Percentiles rank a stretch among this genome's conserved stretches.
Evolutionary conservation across 2,113 vertebrate genomes (phyloP).

Genomic region (Corapipo altera): DNA sequence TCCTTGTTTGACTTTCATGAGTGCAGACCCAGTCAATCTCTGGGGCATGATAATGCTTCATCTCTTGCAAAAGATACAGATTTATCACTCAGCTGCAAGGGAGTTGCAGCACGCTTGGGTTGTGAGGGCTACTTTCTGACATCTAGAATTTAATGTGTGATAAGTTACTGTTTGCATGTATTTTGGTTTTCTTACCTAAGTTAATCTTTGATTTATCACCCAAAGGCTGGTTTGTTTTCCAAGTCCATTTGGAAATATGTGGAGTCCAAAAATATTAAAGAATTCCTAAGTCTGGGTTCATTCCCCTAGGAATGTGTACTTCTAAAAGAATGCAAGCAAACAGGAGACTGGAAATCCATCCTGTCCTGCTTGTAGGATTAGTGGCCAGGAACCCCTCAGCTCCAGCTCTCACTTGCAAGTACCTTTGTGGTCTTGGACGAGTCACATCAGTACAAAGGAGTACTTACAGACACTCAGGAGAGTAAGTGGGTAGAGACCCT

Average conservation of each 20-base stretch:
- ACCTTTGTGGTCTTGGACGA: background rate
- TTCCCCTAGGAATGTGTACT: background rate
- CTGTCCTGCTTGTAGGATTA: background rate
- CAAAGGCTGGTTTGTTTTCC: constrained; percentile 21
- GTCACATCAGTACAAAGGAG: background rate
- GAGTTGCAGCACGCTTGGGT: background rate
- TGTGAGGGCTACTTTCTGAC: background rate
- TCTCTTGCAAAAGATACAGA: constrained; percentile 22
- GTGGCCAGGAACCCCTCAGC: background rate
- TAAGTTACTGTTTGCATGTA: background rate
- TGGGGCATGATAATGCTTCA: background rate
- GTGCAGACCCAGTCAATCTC: background rate
- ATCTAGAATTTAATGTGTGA: background rate
- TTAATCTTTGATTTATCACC: constrained; percentile 29
- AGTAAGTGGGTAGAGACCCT: background rate
- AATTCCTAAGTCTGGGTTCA: background rate
- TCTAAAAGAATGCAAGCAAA: background rate
- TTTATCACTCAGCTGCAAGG: constrained; percentile 3
- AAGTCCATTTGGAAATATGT: background rate
- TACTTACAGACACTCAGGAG: fast-evolving
- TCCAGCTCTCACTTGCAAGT: background rate
- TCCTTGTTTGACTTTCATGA: constrained; percentile 7
- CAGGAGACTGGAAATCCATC: background rate
- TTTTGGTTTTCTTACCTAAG: background rate
- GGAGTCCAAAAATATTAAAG: background rate